Evolutionary conservation across 2,797 vertebrate species (phyloP), one percentile per base, ranked within the genome.

Genomic region (Spinus olivaceus): DNA sequence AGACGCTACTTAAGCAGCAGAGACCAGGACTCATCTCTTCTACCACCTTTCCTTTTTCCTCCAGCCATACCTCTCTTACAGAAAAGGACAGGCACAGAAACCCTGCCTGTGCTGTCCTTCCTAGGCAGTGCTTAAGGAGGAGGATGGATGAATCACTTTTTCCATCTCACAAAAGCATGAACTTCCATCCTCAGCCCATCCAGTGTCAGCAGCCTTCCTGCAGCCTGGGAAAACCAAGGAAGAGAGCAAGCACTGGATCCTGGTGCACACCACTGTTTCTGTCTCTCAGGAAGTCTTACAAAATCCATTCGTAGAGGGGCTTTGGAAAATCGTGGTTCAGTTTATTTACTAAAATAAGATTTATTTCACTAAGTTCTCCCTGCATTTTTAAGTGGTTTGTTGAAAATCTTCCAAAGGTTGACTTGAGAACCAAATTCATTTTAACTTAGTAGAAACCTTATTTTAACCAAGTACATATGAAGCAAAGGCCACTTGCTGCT

Each of bases 341-440:
- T 79, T 90, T 94, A 83, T 90, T 90, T 91, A 79, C 32, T 90
- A 84, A 86, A 91, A 51, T 42, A 83, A 73, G 80, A 83, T 76
- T 93, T 72, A 81, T 42, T 76, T 69, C 1, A 0, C 59, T 83
- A 86, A 66, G 32, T 51, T 42, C 28, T 88, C 35, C 19, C 18
- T 64, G 66, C 25, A 86, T 90, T 89, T 94, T 89, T 47, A 96
- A 94, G 66, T 86, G 77, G 64, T 84, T 92, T 84, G 37, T 33
- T 95, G 85, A 95, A 96, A 94, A 76, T 77, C 12, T 80, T 95
- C 94, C 89, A 94, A 63, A 83, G 39, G 33, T 70, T 86, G 63
- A 76, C 39, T 84, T 0, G 4, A 44, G 66, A 93, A 56, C 27
- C 64, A 67, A 65, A 72, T 8, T 90, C 0, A 47, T 37, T 89